Conservation (phyloP, 2,888 invertebrate genomes). For the Crocallis elinguaria region DNA sequence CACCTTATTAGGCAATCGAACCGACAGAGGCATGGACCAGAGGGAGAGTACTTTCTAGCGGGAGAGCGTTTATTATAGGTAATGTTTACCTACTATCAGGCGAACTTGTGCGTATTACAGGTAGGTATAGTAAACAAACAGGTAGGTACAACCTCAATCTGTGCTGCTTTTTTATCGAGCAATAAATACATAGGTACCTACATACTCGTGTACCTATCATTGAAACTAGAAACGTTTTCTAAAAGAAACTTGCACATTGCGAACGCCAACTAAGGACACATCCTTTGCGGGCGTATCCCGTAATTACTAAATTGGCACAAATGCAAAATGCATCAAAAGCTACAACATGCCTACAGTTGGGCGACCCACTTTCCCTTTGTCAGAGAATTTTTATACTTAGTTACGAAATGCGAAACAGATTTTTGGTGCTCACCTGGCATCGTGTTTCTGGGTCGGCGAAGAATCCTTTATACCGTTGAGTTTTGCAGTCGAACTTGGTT, state of each 20-base stretch:
- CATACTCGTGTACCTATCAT: conserved; percentile 5
- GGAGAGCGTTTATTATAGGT: too few species aligned
- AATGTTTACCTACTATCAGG: too few species aligned
- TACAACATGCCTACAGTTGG: conserved; percentile 31
- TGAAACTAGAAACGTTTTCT: conserved; percentile 3
- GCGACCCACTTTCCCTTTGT: conserved; percentile 44
- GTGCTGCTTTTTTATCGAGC: too few species aligned
- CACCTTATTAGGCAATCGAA: too few species aligned
- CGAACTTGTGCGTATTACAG: too few species aligned
- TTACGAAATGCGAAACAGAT: conserved; percentile 2
- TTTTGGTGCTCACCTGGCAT: conserved; percentile 86
- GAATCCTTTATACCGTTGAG: conserved; percentile 95
- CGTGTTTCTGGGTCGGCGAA: conserved; percentile 95
- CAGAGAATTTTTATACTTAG: conserved; percentile 2
- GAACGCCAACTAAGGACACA: conserved; percentile 37
- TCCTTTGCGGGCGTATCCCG: conserved; percentile 34
- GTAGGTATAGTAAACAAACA: too few species aligned
- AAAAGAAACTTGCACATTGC: conserved; percentile 29
- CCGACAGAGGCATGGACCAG: too few species aligned
- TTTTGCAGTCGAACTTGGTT: conserved; percentile 92
- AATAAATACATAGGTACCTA: background rate
- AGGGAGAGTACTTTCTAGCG: too few species aligned
- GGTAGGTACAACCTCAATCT: too few species aligned
- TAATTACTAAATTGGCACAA: conserved; percentile 41
- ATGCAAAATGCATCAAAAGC: conserved; percentile 33